Evolutionary conservation across 2,797 vertebrate species (phyloP), one percentile per base, ranked within the genome.

Genomic region (Sciurus carolinensis): DNA sequence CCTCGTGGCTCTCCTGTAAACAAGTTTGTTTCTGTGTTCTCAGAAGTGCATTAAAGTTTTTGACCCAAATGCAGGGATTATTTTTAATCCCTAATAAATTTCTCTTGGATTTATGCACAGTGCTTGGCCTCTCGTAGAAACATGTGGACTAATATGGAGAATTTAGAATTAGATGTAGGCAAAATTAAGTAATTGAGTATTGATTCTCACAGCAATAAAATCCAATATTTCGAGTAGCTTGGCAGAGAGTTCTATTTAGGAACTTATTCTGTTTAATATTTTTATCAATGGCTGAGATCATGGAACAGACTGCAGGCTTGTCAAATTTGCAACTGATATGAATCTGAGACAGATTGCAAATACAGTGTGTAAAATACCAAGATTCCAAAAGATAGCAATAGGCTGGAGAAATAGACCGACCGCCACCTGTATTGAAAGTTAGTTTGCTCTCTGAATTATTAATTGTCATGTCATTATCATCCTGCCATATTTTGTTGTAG

Each of bases 61-160:
- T 94, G 72, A 94, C 85, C 81, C 87, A 95, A 93, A 97, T 95
- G 28, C 36, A 81, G n/a, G 90, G 97, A 95, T 97, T 98, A 96
- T 95, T 97, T 93, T 96, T 90, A 96, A 96, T 96, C 94, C 66
- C 75, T 86, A 91, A 42, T 73, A 84, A 95, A 90, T 97, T 97
- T 96, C 93, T 52, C 95, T 94, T 95, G 85, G 87, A 95, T 97
- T 95, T 96, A 91, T 73, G 30, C 47, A 93, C 81, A 54, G 76
- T 22, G 11, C 62, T 90, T 96, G 92, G 59, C 52, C 75, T 97
- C 73, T 82, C 72, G 39, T 84, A 88, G 92, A 97, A 95, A 90
- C 64, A 69, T 62, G 10, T 79, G 44, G 39, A 91, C 44, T 94
- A 90, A 88, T 75, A 72, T 71, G 50, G 75, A 89, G n/a, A 97